Base-by-base conservation (phyloP, 2,888 invertebrate genomes). In the Empis stercorea region DNA sequence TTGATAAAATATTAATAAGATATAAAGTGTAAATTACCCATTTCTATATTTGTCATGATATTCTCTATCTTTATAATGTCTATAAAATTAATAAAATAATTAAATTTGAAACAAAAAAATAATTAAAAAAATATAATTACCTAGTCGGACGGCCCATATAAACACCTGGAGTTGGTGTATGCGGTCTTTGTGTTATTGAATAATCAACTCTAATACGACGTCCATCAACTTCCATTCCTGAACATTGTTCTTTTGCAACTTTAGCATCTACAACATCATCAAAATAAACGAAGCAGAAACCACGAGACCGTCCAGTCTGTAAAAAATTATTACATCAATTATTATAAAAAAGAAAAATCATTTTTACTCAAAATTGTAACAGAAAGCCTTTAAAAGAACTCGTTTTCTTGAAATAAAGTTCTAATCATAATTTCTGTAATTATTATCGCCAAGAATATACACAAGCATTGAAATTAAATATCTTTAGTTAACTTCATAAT, bases 211-310 rank as follows among this genome's bases (percentile, higher is more conserved):
- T 77, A 59, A 96, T 94, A 59, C 86, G 79, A 48, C 94, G 80
- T 0, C 89, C 89, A 70, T 95, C 94, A 44, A 97, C 86, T 71
- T 92, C 92, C 79, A 92, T 87, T 47, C 95, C 96, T 47, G 85
- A 83, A 61, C 93, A 93, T 59, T 87, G 81, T 61, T 95, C 92
- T 73, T 94, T 94, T 9, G 96, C 96, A 47, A 84, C 83, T 66
- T 87, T 87, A 0, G 96, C 92, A 71, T 95, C 93, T 50, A 87
- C 86, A 43, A 82, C 73, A 49, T 80, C 81, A 68, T 87, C 85
- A 71, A 84, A 95, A 72, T 96, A 96, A 42, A 96, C 87, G 73
- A 96, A 96, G 58, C 89, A 87, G 72, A 95, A 96, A n/a, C 95
- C 96, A 58, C 95, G 76, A 0, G 95, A 95, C 47, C 91, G 78